A percentile compares a stretch with the other conserved stretches of the same genome.
Conservation (phyloP, 2,888 invertebrate species). For the Drosophila mercatorum region DNA sequence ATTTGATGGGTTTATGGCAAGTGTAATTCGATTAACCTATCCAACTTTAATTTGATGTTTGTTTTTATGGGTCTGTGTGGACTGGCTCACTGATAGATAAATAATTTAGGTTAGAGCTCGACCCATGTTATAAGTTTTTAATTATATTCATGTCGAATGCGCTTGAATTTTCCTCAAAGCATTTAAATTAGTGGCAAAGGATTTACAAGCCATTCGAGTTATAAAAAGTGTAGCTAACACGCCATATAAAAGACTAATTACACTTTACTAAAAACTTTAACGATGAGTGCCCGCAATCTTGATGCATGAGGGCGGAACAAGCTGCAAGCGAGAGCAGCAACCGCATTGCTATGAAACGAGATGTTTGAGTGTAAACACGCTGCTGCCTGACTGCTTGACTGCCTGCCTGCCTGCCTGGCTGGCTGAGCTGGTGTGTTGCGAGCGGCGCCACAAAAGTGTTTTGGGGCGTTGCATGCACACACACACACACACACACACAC, state of each 20-base stretch:
- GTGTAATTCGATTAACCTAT: constrained; percentile 11
- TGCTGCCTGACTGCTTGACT: constrained; percentile 8
- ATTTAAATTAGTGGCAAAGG: constrained; percentile 47
- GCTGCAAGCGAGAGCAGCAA: constrained; percentile 26
- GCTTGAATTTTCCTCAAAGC: constrained; percentile 11
- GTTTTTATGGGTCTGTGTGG: not conserved
- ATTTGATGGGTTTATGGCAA: constrained; percentile 1
- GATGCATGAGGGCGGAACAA: constrained; percentile 20
- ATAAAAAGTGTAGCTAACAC: constrained; percentile 12
- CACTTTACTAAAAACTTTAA: constrained; percentile 66
- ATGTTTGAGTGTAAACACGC: constrained; percentile 60
- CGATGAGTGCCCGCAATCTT: constrained; percentile 55
- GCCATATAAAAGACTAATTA: constrained; percentile 69
- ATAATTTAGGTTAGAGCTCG: constrained; percentile 8
- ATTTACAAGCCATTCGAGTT: constrained; percentile 39
- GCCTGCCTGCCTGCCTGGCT: constrained; percentile 1
- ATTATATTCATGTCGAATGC: not conserved
- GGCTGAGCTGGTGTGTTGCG: constrained; percentile 8
- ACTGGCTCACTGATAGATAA: constrained; percentile 20
- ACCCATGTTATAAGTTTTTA: constrained; percentile 5
- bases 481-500: constrained; percentile 25
- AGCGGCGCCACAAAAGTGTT: constrained; percentile 66
- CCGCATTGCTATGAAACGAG: constrained; percentile 64
- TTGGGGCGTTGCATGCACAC: constrained; percentile 68
- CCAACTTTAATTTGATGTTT: not conserved